Evolutionary conservation across 2,888 invertebrate species (phyloP).

Genomic region (Chymomyza fuscimana): DNA sequence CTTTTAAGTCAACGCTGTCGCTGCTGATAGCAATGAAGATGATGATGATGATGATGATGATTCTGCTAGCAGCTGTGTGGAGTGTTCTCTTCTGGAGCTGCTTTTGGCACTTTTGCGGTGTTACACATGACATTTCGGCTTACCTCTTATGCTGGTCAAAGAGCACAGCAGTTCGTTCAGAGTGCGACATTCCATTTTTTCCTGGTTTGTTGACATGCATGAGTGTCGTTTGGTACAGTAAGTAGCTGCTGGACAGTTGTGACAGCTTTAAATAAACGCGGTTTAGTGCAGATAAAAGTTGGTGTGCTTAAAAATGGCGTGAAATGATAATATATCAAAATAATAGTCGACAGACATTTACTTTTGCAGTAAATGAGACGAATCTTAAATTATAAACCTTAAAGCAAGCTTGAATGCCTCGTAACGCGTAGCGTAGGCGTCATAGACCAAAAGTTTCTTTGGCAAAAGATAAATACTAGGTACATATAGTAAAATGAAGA

Average conservation of each 20-base stretch:
- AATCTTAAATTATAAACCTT: no score
- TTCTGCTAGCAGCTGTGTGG: neutral
- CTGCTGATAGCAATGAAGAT: neutral
- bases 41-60: neutral
- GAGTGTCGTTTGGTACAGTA: neutral
- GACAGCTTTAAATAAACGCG: neutral
- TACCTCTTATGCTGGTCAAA: neutral
- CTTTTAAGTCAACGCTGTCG: neutral
- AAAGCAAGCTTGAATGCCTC: no score
- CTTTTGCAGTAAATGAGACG: neutral
- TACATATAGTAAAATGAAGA: no score
- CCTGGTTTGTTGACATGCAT: neutral
- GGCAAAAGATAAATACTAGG: no score
- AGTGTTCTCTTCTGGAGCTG: neutral
- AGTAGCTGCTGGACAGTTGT: neutral
- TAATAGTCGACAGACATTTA: neutral
- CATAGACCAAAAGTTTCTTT: no score
- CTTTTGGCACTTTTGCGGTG: constrained; percentile 37
- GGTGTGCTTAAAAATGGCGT: neutral
- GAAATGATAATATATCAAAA: neutral
- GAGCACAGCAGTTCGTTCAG: neutral
- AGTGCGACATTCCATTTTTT: neutral
- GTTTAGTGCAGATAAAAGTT: neutral
- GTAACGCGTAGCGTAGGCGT: no score
- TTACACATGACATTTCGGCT: constrained; percentile 58